A percentile compares a stretch with the other conserved stretches of the same genome.
Evolutionary conservation across 1,140 invertebrate species (phyloP).

Genomic region (Drosophila dunni): DNA sequence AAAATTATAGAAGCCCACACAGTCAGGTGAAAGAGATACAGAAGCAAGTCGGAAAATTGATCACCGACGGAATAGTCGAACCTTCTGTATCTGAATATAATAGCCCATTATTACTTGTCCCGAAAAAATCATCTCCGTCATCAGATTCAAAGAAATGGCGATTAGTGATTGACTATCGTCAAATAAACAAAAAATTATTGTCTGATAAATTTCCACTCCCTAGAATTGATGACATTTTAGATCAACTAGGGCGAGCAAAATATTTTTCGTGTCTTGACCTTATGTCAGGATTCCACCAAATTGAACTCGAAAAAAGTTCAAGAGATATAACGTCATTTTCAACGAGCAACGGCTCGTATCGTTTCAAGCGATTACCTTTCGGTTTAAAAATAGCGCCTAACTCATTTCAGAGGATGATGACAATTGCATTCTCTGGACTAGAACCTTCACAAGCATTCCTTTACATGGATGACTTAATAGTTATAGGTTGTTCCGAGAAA

Average conservation of each 20-base stretch:
- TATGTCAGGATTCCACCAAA: conserved; percentile 14
- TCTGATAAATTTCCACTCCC: background rate
- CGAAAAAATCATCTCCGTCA: no score
- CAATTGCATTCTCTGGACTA: background rate
- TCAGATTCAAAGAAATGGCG: no score
- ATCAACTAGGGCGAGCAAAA: conserved; percentile 3
- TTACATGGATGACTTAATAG: conserved; percentile 5
- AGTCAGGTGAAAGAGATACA: no score
- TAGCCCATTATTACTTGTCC: no score
- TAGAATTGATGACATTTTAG: conserved; percentile 9
- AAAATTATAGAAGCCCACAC: background rate
- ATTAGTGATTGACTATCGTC: no score
- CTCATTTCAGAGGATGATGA: conserved; percentile 4
- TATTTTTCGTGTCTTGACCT: conserved; percentile 15
- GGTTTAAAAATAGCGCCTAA: no score
- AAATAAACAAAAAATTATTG: background rate
- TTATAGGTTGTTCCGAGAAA: no score
- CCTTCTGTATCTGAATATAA: no score
- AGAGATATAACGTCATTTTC: conserved; percentile 12
- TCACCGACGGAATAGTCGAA: no score
- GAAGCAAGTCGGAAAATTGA: no score
- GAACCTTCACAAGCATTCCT: conserved; percentile 2
- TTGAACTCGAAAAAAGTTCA: conserved; percentile 17
- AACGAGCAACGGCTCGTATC: conserved; percentile 2
- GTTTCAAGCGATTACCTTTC: no score